Evolutionary conservation across 2,888 invertebrate genomes (phyloP).

Genomic region (Dasysyrphus tricinctus): DNA sequence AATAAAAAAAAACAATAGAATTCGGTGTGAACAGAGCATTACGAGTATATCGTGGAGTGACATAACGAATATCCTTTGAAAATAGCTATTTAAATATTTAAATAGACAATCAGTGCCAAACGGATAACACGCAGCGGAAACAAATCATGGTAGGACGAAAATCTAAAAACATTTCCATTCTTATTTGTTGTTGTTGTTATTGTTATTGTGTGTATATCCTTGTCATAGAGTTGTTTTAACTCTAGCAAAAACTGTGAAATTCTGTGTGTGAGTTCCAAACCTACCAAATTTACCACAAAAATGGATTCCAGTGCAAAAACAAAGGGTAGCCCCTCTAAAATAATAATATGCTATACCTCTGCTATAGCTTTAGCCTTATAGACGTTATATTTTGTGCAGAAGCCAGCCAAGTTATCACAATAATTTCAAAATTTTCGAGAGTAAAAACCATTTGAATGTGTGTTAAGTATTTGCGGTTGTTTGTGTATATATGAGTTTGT

Average conservation of each 20-base stretch:
- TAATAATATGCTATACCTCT: not conserved
- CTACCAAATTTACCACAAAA: slow-evolving; percentile 60
- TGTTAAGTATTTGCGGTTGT: slow-evolving; percentile 16
- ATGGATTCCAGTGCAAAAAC: slow-evolving; percentile 56
- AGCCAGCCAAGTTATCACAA: slow-evolving; percentile 32
- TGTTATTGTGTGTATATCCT: not conserved
- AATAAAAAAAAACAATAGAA: slow-evolving; percentile 21
- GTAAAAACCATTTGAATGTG: slow-evolving; percentile 13
- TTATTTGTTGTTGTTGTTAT: not conserved
- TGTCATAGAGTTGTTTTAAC: slow-evolving; percentile 21
- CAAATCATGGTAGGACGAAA: slow-evolving; percentile 64
- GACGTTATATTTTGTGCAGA: not conserved
- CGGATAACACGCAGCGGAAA: slow-evolving; percentile 47
- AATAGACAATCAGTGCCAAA: slow-evolving; percentile 43
- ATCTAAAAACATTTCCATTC: not conserved
- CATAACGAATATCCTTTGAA: slow-evolving; percentile 48
- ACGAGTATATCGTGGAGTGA: slow-evolving; percentile 19
- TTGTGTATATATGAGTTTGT: not conserved
- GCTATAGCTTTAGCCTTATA: not conserved
- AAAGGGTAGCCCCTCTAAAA: slow-evolving; percentile 3
- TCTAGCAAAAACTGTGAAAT: slow-evolving; percentile 43
- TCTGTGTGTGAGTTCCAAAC: slow-evolving; percentile 38
- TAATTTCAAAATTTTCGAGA: slow-evolving; percentile 30
- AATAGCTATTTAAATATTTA: slow-evolving; percentile 28
- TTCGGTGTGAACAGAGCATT: slow-evolving; percentile 37